Conservation (phyloP, 2,113 vertebrate species). For the Microtus montanus region DNA sequence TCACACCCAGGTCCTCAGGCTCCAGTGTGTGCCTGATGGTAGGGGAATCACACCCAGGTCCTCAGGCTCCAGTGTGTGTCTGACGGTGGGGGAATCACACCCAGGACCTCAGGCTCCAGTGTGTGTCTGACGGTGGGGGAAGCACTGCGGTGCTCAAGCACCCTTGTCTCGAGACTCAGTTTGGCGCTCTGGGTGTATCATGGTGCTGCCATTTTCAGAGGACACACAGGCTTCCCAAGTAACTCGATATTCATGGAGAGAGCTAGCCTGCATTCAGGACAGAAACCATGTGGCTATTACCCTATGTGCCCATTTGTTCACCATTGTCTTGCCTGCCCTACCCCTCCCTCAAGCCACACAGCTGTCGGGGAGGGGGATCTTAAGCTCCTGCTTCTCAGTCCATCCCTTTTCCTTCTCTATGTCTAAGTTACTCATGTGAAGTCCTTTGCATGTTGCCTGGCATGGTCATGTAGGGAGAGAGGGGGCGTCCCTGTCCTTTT, state of each 20-base stretch:
- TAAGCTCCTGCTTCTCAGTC: background rate
- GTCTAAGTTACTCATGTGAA: background rate
- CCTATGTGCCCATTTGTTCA: too few species aligned
- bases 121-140: background rate
- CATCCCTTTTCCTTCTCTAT: too few species aligned
- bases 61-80: background rate
- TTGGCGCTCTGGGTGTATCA: background rate
- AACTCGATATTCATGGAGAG: background rate
- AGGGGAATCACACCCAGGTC: background rate
- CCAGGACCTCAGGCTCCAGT: too few species aligned
- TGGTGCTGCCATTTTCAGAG: background rate
- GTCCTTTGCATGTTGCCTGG: background rate
- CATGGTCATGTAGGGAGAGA: background rate
- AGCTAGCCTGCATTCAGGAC: background rate
- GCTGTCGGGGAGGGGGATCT: background rate
- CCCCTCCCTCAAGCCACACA: background rate
- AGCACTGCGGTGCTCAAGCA: background rate
- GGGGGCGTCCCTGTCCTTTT: background rate
- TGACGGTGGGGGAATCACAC: background rate
- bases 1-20: too few species aligned
- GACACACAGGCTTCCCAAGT: background rate
- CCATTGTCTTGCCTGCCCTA: background rate
- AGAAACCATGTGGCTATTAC: background rate
- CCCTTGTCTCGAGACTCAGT: background rate
- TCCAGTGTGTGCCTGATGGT: too few species aligned